Conservation (phyloP, 2,888 invertebrate genomes). For the Polia nebulosa region DNA sequence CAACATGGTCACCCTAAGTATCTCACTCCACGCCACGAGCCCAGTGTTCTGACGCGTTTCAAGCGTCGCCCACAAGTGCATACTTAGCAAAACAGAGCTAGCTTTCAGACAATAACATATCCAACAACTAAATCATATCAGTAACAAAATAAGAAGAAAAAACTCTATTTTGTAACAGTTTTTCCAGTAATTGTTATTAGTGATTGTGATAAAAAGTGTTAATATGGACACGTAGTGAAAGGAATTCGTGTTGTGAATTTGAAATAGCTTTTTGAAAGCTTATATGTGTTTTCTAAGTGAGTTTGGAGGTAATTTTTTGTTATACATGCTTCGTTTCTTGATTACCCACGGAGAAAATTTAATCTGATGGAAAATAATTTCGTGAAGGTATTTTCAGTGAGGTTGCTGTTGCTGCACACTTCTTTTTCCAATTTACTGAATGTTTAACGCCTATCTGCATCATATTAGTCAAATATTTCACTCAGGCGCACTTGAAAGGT, state of each 20-base stretch:
- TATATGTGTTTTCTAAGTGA: slow-evolving; percentile 55
- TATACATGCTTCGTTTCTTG: neutral
- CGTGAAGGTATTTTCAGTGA: neutral
- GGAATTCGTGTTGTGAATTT: slow-evolving; percentile 54
- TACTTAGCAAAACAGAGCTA: slow-evolving; percentile 46
- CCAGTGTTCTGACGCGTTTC: slow-evolving; percentile 68
- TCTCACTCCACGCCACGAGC: slow-evolving; percentile 67
- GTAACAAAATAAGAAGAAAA: slow-evolving; percentile 40
- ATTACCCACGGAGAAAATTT: neutral
- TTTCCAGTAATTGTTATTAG: slow-evolving; percentile 33
- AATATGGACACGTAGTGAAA: slow-evolving; percentile 32
- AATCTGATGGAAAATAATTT: neutral
- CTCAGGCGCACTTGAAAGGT: neutral
- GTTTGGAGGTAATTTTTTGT: slow-evolving; percentile 11
- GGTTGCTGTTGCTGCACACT: neutral
- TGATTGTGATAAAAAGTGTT: slow-evolving; percentile 51
- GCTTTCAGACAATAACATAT: slow-evolving; percentile 68
- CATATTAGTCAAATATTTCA: too few species aligned
- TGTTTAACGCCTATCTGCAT: neutral
- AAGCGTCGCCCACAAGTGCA: slow-evolving; percentile 60
- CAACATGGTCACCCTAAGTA: slow-evolving; percentile 63
- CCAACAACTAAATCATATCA: slow-evolving; percentile 62
- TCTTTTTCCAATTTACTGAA: neutral
- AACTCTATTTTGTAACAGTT: slow-evolving; percentile 50
- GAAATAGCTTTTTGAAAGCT: slow-evolving; percentile 33